Percentiles rank a stretch among this genome's conserved stretches.
Evolutionary conservation across 2,797 vertebrate species (phyloP).

Genomic region (Tenualosa ilisha): DNA sequence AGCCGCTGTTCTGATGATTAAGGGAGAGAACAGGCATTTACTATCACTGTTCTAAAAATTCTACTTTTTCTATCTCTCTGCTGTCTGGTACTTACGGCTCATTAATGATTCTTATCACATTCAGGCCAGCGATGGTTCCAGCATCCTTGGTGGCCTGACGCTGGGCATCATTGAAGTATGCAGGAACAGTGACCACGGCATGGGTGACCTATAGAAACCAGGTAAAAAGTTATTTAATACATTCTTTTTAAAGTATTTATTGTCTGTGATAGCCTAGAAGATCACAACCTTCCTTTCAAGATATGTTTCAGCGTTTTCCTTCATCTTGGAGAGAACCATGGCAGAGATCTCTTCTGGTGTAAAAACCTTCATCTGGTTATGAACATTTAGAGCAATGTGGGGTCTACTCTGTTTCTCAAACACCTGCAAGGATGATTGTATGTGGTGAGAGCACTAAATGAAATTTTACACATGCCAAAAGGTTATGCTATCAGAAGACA

Average conservation of each 20-base stretch:
- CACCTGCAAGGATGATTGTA: slow-evolving; percentile 69
- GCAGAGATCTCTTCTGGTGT: slow-evolving; percentile 97
- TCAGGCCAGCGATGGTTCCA: slow-evolving; percentile 90
- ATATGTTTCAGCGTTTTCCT: slow-evolving; percentile 96
- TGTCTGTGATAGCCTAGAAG: no score
- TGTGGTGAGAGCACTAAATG: neutral
- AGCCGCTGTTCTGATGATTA: slow-evolving; percentile 83
- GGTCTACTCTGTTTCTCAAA: slow-evolving; percentile 93
- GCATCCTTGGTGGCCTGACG: slow-evolving; percentile 96
- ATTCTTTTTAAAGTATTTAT: no score
- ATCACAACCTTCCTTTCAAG: slow-evolving; percentile 87
- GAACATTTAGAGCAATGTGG: slow-evolving; percentile 91
- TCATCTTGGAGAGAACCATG: slow-evolving; percentile 98
- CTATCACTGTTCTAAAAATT: no score
- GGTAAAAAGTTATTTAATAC: neutral
- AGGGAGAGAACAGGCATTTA: no score
- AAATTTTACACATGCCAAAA: no score
- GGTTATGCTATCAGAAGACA: no score
- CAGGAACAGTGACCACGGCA: slow-evolving; percentile 93
- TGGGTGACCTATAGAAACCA: slow-evolving; percentile 83
- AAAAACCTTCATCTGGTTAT: slow-evolving; percentile 88
- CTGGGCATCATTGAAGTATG: slow-evolving; percentile 96
- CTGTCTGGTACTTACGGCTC: slow-evolving; percentile 84
- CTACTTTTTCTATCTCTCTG: no score
- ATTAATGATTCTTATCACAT: slow-evolving; percentile 94